A percentile compares a stretch with the other conserved stretches of the same genome.
Evolutionary conservation across 2,797 vertebrate genomes (phyloP).

Genomic region (Novumbra hubbsi): DNA sequence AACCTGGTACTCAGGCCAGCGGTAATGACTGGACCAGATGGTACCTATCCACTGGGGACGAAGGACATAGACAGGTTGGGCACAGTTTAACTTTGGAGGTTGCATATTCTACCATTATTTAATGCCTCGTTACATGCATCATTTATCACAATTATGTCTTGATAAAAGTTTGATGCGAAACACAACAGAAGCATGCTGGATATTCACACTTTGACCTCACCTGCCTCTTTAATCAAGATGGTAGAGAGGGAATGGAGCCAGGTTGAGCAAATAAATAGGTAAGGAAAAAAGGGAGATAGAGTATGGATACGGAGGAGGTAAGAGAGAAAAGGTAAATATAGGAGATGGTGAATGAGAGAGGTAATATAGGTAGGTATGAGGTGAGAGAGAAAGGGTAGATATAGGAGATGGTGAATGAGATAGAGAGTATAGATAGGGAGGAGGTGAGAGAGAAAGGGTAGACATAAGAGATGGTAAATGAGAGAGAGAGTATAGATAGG

Average conservation of each 20-base stretch:
- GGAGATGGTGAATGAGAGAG: conserved; percentile 16
- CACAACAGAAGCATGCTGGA: conserved; percentile 72
- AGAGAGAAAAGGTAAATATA: background rate
- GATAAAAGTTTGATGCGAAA: conserved; percentile 80
- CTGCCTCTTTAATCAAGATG: conserved; percentile 62
- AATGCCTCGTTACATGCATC: conserved; percentile 82
- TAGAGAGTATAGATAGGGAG: no score
- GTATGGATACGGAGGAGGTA: background rate
- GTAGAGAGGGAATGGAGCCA: conserved; percentile 6
- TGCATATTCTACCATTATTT: conserved; percentile 81
- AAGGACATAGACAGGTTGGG: conserved; percentile 74
- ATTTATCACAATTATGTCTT: conserved; percentile 85
- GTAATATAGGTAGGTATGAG: background rate
- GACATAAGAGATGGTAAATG: no score
- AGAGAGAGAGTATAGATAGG: background rate
- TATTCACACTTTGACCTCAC: conserved; percentile 78
- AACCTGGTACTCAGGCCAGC: conserved; percentile 76
- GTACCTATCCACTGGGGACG: conserved; percentile 76
- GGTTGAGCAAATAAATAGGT: background rate
- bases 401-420: no score
- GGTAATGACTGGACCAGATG: conserved; percentile 77
- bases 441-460: no score
- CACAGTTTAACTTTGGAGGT: conserved; percentile 76
- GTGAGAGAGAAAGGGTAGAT: no score
- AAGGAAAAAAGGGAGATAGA: conserved; percentile 19